Evolutionary conservation across 2,888 invertebrate genomes (phyloP).

Genomic region (Drosophila kanekoi): DNA sequence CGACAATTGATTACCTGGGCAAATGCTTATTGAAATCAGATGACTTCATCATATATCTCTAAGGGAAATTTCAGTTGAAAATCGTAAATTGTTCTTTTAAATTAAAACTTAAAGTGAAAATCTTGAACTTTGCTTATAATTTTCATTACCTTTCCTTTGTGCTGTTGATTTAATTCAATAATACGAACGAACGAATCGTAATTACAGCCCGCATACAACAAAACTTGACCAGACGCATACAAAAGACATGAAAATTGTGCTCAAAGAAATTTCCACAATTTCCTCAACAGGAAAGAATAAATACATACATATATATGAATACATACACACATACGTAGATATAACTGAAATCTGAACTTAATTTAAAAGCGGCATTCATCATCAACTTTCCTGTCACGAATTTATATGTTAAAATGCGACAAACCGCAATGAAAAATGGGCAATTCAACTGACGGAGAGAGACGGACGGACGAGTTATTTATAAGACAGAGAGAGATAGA

Average conservation of each 20-base stretch:
- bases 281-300: constrained; percentile 7
- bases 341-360: constrained; percentile 48
- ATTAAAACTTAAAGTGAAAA: neutral
- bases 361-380: constrained; percentile 57
- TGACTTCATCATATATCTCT: too few species aligned
- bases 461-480: neutral
- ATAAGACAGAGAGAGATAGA: neutral
- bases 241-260: constrained; percentile 38
- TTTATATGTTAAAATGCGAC: constrained; percentile 55
- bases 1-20: too few species aligned
- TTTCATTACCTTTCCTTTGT: constrained; percentile 14
- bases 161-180: constrained; percentile 29
- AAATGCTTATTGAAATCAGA: too few species aligned
- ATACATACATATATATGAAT: neutral
- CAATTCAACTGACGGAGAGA: constrained; percentile 13
- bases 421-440: constrained; percentile 51
- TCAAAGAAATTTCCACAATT: constrained; percentile 37
- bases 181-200: constrained; percentile 24
- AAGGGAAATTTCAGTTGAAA: too few species aligned
- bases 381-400: constrained; percentile 59
- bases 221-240: constrained; percentile 12
- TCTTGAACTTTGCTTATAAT: neutral
- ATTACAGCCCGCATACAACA: constrained; percentile 39
- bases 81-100: too few species aligned
- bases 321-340: neutral